Base-by-base conservation (phyloP, 2,888 invertebrate species). In the Spodoptera littoralis region DNA sequence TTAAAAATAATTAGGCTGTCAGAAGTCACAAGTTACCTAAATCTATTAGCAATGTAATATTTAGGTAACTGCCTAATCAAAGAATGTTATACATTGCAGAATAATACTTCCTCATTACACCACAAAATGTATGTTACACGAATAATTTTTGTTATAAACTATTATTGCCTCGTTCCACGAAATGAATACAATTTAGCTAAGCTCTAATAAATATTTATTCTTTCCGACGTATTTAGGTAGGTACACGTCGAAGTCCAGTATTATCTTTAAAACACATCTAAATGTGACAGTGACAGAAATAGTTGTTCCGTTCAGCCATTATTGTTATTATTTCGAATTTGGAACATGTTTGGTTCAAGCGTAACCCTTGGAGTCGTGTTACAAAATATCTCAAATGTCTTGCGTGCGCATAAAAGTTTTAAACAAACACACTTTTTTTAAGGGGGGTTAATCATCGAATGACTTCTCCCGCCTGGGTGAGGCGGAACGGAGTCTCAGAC, bases 281-380 rank as follows among this genome's bases (percentile, higher is more conserved):
- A 73, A 42, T 61, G 64, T 18, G 54, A 45, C 27, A 57, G 11
- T 58, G 45, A 50, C 60, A 66, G 47, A 69, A 79, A 60, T 70
- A 62, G 22, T 53, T 47, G 61, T 60, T 56, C 55, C 48, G 62
- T 63, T 68, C 53, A 46, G 43, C 65, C 54, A 65, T 69, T 36
- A 45, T 66, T 73, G 65, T 76, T 72, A 60, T 66, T 71, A 65
- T 75, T 79, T 73, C 48, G 58, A 79, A 79, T 73, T 65, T 73
- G 59, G 73, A 76, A 59, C 72, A 52, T 69, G 71, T 69, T 79
- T 73, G 47, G 46, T 50, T 61, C 43, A 30, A 13, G 51, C 50
- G 58, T 67, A 63, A 65, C 66, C 67, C 50, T 61, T 73, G 60
- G 58, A 48, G 27, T 74, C 63, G 1, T 18, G 18, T 18, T 18